These are phyloP conservation scores for Pyxicephalus adspersus DNA, from an alignment of 2,113 vertebrate species.

Conservation along the genomic window DNA sequence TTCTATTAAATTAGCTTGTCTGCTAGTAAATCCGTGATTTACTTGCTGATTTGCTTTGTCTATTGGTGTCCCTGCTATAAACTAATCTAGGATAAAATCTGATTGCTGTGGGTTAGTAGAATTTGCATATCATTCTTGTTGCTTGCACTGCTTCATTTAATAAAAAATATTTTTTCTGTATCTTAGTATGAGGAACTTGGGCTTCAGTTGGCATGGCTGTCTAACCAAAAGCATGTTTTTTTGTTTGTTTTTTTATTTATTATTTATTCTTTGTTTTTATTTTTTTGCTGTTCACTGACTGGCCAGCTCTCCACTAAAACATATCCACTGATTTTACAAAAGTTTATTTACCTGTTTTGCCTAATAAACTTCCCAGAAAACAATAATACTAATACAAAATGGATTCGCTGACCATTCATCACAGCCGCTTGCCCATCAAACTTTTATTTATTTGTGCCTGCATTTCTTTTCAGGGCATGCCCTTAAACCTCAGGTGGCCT, in stretches of 20 bases:
- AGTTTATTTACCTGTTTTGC: not conserved
- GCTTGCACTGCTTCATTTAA: too few relatives aligned
- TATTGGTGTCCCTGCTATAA: too few relatives aligned
- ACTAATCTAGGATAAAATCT: too few relatives aligned
- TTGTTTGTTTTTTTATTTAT: constrained; percentile 9
- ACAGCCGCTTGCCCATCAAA: constrained; percentile 34
- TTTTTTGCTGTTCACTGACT: constrained; percentile 25
- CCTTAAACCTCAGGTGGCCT: constrained; percentile 98
- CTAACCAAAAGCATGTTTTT: constrained; percentile 16
- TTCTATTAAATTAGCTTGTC: too few relatives aligned
- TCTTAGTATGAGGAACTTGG: not conserved
- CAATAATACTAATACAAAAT: not conserved
- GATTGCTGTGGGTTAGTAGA: too few relatives aligned
- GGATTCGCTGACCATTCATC: constrained; percentile 7
- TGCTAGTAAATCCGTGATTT: too few relatives aligned
- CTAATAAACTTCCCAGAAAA: not conserved
- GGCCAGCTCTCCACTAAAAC: not conserved
- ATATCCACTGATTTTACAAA: not conserved
- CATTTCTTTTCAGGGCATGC: constrained; percentile 84
- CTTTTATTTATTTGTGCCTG: constrained; percentile 55
- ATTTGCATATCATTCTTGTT: too few relatives aligned
- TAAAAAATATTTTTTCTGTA: constrained; percentile 7
- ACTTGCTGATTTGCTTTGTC: too few relatives aligned
- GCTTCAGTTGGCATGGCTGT: constrained; percentile 42
- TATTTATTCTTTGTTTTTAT: not conserved